Evolutionary conservation across 2,113 vertebrate genomes (phyloP).

Genomic region (Bufo gargarizans): DNA sequence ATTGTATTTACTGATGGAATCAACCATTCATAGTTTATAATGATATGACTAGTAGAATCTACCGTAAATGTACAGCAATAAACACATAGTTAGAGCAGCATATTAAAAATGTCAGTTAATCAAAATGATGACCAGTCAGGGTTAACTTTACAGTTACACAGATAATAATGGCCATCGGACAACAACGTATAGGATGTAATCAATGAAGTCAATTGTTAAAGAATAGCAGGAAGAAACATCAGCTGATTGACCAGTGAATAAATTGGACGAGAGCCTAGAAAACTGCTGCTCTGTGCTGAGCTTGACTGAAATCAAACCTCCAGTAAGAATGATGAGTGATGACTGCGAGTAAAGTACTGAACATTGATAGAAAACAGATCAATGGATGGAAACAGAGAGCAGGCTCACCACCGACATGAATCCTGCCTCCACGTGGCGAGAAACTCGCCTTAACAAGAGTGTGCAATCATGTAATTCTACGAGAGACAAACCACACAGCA

Average conservation of each 20-base stretch:
- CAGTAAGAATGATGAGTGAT: conserved; percentile 56
- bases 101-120: not conserved
- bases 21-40: too few species aligned
- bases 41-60: too few species aligned
- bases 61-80: too few species aligned
- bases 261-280: conserved; percentile 65
- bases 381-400: conserved; percentile 32
- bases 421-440: not conserved
- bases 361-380: conserved; percentile 40
- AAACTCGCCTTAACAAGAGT: conserved; percentile 12
- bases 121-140: not conserved
- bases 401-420: not conserved
- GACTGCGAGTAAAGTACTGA: conserved; percentile 41
- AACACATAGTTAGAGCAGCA: not conserved
- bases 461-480: conserved; percentile 1
- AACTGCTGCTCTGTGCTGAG: conserved; percentile 60
- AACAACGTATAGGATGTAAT: conserved; percentile 63
- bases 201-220: conserved; percentile 67
- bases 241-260: conserved; percentile 66
- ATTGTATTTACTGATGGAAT: too few species aligned
- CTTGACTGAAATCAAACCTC: conserved; percentile 52
- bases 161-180: not conserved
- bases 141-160: conserved; percentile 29
- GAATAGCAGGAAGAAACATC: conserved; percentile 68
- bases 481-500: conserved; percentile 9